Evolutionary conservation across 2,888 invertebrate genomes (phyloP).

Genomic region (Cenopis cana): DNA sequence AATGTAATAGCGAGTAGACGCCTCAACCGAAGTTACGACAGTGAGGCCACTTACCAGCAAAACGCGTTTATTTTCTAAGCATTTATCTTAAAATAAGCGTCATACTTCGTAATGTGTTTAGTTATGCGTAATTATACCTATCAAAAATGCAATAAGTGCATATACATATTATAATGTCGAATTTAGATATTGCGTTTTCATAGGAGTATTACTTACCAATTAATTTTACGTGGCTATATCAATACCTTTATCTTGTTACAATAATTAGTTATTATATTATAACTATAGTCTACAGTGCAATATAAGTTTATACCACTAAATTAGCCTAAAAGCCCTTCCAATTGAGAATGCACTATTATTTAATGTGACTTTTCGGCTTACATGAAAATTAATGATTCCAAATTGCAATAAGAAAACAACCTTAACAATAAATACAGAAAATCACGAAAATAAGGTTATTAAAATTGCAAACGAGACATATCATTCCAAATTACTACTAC

Average conservation of each 20-base stretch:
- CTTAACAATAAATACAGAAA: neutral
- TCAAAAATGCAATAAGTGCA: neutral
- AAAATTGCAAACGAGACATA: neutral
- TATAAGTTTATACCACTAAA: too few species aligned
- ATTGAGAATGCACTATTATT: too few species aligned
- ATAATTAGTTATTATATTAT: too few species aligned
- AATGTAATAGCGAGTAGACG: conserved; percentile 9
- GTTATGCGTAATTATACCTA: neutral
- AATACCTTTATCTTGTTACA: too few species aligned
- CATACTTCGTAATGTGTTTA: conserved; percentile 1
- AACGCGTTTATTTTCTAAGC: neutral
- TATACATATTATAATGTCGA: neutral
- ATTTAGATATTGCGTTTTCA: too few species aligned
- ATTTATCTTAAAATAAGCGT: neutral
- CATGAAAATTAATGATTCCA: too few species aligned
- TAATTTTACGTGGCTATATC: too few species aligned
- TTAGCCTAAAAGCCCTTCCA: too few species aligned
- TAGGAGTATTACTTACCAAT: too few species aligned
- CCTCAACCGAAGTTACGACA: neutral
- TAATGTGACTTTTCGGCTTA: too few species aligned
- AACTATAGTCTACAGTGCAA: too few species aligned
- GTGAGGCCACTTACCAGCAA: neutral
- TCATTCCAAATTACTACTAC: neutral
- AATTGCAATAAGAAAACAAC: neutral
- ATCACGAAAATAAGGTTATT: neutral